Evolutionary conservation across 2,888 invertebrate species (phyloP), one percentile per base, ranked within the genome.

Genomic region (Plutella xylostella): DNA sequence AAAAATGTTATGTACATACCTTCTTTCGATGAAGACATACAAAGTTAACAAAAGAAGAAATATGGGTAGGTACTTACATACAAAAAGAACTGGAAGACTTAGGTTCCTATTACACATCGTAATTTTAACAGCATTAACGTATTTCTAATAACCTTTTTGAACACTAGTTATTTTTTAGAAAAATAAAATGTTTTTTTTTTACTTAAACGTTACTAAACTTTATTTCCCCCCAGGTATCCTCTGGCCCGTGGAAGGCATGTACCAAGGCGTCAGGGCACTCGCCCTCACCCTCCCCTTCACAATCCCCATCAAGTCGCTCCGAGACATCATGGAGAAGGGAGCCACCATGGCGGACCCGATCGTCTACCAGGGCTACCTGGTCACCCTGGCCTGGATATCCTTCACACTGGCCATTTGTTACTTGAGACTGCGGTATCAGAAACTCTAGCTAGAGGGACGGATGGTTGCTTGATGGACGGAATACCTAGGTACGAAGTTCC

Each of bases 221-320:
- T n/a, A 4, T 12, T 37, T 19, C 14, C 15, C 14, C 19, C 7
- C 65, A 87, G 88, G 89, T 55, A 85, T 89, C 44, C 68, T 88
- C n/a, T 90, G 90, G 90, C 90, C 90, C 0, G 52, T 89, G 45
- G 89, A 90, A 67, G 89, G 88, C 6, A 89, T 92, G 90, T 88
- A 91, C 0, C 61, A 68, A 15, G 60, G 73, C 0, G 68, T 92
- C 0, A 82, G 85, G 43, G 85, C 87, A 54, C 45, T 93, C 33
- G 89, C 92, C 4, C 75, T 89, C 41, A 65, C 80, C 1, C 77
- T 94, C 4, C 96, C 96, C 0, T 91, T 93, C 63, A 96, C 96
- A 0, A 73, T 93, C 43, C 90, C 94, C 0, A 88, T 92, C 0
- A 88, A 89, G 49, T 89, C 94, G 0, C 82, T 95, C 43, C 79